Evolutionary conservation across 2,113 vertebrate species (phyloP), one percentile per base, ranked within the genome.

Genomic region (Paramormyrops kingsleyae): DNA sequence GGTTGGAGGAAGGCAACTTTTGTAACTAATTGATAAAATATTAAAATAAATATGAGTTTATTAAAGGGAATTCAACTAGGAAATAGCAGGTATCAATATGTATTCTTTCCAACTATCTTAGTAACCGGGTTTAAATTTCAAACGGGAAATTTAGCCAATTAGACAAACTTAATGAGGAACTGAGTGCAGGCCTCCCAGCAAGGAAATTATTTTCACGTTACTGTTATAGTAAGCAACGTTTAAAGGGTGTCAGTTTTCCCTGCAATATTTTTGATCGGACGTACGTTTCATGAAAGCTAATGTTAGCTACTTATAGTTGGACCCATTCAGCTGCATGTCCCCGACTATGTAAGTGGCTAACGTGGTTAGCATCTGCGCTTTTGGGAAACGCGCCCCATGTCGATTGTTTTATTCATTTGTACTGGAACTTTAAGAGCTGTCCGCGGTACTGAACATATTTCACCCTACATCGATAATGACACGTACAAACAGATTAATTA

Each of bases 361-460:
- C n/a, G n/a, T 66, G 24, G 62, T 66, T 66, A 66, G 62, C n/a
- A 27, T 27, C n/a, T 12, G 24, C 24, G 62, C n/a, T 66, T 66
- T 13, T 66, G n/a, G 62, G 62, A 66, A 66, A 66, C 3, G 62
- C n/a, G 17, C n/a, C 62, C 27, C 70, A 13, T 9, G 9, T 56
- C 6, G 12, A 53, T 53, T 42, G 17, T 42, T 56, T 39, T 35
- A 88, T 62, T 66, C 31, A 24, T 19, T 53, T 87, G n/a, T 50
- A 87, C 24, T 87, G 49, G 39, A 62, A 62, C 87, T 39, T 52
- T 87, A 1, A 90, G 94, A 95, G 92, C 95, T 95, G 92, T 95
- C 95, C 95, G 15, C 93, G 95, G 95, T 95, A 91, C 95, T 96
- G 95, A 96, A 95, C 66, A 74, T 6, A 27, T 31, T 62, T 7